Conservation (phyloP, 2,888 invertebrate species). For the Atherix ibis region DNA sequence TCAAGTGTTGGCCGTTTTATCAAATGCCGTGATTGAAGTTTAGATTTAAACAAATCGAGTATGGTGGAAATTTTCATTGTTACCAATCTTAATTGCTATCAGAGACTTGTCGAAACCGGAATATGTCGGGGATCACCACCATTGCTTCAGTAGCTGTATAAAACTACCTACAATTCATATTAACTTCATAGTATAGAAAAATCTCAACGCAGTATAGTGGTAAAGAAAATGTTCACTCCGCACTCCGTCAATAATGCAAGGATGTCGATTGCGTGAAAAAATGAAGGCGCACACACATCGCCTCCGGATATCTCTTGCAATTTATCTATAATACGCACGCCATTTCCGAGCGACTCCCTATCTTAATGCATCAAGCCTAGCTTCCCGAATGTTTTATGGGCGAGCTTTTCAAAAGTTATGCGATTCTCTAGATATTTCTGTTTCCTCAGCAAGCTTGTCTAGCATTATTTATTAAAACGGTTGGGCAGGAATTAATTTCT, state of each 20-base stretch:
- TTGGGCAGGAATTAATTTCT: no score
- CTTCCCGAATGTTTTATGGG: conserved; percentile 7
- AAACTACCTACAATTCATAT: no score
- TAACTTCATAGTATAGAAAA: no score
- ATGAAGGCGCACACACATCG: conserved; percentile 3
- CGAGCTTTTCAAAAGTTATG: conserved; percentile 6
- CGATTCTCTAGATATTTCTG: conserved; percentile 8
- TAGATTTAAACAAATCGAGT: no score
- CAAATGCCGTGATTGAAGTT: no score
- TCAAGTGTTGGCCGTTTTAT: no score
- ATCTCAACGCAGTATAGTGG: neutral
- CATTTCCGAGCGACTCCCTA: conserved; percentile 10
- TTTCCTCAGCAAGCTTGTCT: no score
- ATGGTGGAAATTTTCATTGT: conserved; percentile 7
- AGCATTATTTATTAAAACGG: no score
- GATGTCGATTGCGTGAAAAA: conserved; percentile 7
- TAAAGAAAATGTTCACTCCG: neutral
- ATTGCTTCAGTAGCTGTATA: no score
- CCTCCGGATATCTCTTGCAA: conserved; percentile 11
- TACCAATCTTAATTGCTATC: conserved; percentile 11
- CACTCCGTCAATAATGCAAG: conserved; percentile 7
- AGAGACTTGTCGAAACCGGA: conserved; percentile 7
- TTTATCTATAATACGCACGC: conserved; percentile 13
- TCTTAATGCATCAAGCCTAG: conserved; percentile 10
- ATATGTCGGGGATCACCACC: conserved; percentile 3